These are phyloP conservation scores for Pyrochroa serraticornis DNA, from an alignment of 2,888 invertebrate genomes.

Conservation along the genomic window DNA sequence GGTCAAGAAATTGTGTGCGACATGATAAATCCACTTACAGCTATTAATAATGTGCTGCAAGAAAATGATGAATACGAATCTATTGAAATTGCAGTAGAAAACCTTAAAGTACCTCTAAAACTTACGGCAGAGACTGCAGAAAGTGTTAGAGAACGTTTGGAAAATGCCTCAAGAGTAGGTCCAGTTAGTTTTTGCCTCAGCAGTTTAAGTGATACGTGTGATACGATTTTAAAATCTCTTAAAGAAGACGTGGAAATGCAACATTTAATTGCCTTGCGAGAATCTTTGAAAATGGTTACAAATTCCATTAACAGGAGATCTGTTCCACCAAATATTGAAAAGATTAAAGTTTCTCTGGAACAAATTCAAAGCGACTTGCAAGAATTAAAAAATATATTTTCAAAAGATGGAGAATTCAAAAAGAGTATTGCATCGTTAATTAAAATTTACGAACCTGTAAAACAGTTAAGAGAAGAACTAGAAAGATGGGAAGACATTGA, in stretches of 20 bases:
- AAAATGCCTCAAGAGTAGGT: not conserved
- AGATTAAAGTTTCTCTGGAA: not conserved
- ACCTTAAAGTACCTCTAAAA: not conserved
- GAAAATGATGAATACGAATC: slow-evolving; percentile 5
- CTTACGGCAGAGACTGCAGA: not conserved
- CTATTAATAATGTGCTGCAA: not conserved
- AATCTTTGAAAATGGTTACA: slow-evolving; percentile 2
- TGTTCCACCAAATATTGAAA: not conserved
- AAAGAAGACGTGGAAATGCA: not conserved
- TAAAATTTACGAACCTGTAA: slow-evolving; percentile 9
- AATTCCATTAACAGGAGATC: not conserved
- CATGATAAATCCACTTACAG: not conserved
- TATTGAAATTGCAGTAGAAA: not conserved
- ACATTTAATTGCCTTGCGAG: slow-evolving; percentile 2
- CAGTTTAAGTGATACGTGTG: not conserved
- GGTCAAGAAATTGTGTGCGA: not conserved
- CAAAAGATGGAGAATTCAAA: too few species aligned
- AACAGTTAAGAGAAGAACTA: slow-evolving; percentile 6
- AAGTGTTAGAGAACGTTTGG: not conserved
- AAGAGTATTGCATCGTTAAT: not conserved
- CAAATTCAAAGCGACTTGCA: not conserved
- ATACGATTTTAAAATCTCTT: slow-evolving; percentile 1
- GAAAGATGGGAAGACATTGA: slow-evolving; percentile 10
- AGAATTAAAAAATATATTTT: not conserved
- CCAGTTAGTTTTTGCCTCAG: slow-evolving; percentile 1